A percentile compares a stretch with the other conserved stretches of the same genome.
These are phyloP conservation scores for Lymantria dispar DNA, from an alignment of 2,888 invertebrate genomes.

Conservation along the genomic window DNA sequence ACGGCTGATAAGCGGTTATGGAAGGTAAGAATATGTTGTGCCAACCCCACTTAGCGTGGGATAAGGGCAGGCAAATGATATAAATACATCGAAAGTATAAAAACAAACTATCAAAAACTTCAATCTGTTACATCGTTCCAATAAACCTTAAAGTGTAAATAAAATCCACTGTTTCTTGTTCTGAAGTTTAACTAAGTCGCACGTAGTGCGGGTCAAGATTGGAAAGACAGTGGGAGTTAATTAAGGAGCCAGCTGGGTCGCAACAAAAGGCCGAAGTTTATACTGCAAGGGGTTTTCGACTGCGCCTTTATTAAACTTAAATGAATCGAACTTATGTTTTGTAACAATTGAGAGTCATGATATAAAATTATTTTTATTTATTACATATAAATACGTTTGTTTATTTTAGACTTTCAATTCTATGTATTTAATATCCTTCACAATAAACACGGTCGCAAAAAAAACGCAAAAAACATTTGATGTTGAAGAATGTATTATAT, in stretches of 20 bases:
- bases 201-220: conserved; percentile 31
- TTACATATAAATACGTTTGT: background rate
- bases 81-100: background rate
- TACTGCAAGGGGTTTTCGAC: conserved; percentile 32
- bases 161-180: conserved; percentile 19
- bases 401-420: background rate
- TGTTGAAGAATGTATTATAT: no score
- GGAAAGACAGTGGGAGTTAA: conserved; percentile 35
- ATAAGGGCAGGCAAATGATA: no score
- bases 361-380: background rate
- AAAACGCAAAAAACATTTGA: no score
- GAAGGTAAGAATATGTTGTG: no score
- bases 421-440: background rate
- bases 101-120: background rate
- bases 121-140: background rate
- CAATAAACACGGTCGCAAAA: no score
- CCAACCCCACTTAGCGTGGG: no score
- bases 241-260: conserved; percentile 31
- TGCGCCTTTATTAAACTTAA: conserved; percentile 48
- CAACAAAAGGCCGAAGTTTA: conserved; percentile 41
- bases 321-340: conserved; percentile 35
- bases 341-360: conserved; percentile 14
- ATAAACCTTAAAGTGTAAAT: conserved; percentile 10
- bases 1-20: no score
- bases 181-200: conserved; percentile 12